Evolutionary conservation across 2,888 invertebrate species (phyloP), one percentile per base, ranked within the genome.

Genomic region (Protula sp.): DNA sequence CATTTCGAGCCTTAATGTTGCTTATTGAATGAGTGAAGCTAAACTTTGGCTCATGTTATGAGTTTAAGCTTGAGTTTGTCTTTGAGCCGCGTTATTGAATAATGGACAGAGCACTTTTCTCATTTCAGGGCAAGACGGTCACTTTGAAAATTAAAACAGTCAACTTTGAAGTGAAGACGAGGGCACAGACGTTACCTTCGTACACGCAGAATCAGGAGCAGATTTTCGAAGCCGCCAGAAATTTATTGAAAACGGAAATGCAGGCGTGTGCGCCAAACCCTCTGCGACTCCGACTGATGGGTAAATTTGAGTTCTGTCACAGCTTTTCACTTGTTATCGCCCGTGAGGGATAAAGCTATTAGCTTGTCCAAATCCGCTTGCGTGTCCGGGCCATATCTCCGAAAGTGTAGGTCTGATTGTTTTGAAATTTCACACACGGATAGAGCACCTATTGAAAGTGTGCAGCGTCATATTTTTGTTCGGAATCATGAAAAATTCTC

Each of bases 121-220:
- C n/a, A n/a, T n/a, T n/a, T n/a, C n/a, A 80, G 80, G 83, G 83
- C 1, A 80, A 79, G 67, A 79, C 81, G n/a, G 76, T 84, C 29
- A 79, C 81, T 2, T 65, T 84, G 29, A 84, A 84, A 70, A 63
- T 82, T 19, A 84, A 84, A 70, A 81, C 81, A 2, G 75, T 76
- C 3, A 72, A 74, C 48, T 84, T 84, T 73, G 77, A 81, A 30
- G 74, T 81, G n/a, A 76, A 73, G 57, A 82, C 82, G 1, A 69
- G 81, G 55, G 79, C 81, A 2, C 74, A 75, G 38, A 75, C 80
- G 14, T 61, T 83, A 24, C 55, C 70, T 14, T 69, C 70, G 22
- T 70, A 73, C 61, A 82, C 82, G 3, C 60, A 66, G 55, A 77
- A 80, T 61, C 64, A 62, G 5, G 75, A 76, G 3, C 64, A 70